phyloP scores from a whole-genome alignment of 2,113 vertebrate genomes.

The Cynoglossus semilaevis region DNA sequence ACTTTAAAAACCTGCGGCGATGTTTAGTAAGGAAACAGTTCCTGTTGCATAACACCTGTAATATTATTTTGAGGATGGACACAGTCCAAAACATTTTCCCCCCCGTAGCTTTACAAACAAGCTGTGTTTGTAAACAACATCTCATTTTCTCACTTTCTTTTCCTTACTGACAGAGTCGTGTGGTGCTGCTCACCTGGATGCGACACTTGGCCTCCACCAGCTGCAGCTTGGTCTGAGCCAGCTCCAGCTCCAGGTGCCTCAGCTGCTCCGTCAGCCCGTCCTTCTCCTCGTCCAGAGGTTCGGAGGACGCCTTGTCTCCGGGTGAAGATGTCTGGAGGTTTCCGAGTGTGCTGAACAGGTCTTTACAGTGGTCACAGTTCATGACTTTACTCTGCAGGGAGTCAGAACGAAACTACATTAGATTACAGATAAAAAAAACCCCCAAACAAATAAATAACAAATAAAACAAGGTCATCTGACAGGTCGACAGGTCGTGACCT shows the following conservation, averaged over 20 bases:
- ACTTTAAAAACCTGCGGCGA: too few species aligned
- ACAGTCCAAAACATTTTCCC: too few species aligned
- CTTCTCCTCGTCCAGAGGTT: slow-evolving; percentile 88
- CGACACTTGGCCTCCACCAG: slow-evolving; percentile 98
- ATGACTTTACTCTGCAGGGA: slow-evolving; percentile 85
- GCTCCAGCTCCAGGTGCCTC: slow-evolving; percentile 93
- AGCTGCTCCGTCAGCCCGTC: slow-evolving; percentile 93
- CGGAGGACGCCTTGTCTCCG: slow-evolving; percentile 71
- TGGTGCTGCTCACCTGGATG: slow-evolving; percentile 85
- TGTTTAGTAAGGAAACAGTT: too few species aligned
- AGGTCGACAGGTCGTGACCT: background rate
- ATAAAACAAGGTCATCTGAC: too few species aligned
- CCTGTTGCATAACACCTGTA: too few species aligned
- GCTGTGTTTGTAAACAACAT: too few species aligned
- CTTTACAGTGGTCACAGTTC: slow-evolving; percentile 91
- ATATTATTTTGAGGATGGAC: too few species aligned
- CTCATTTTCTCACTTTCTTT: too few species aligned
- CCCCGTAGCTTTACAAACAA: too few species aligned
- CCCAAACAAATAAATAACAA: too few species aligned
- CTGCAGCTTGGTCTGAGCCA: slow-evolving; percentile 99
- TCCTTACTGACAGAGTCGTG: too few species aligned
- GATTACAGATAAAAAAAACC: too few species aligned
- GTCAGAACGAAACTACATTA: slow-evolving; percentile 5
- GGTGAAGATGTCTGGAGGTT: slow-evolving; percentile 77
- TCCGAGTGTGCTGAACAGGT: slow-evolving; percentile 90